These are phyloP conservation scores for Limnephilus auricula DNA, from an alignment of 2,888 invertebrate genomes.

Conservation along the genomic window DNA sequence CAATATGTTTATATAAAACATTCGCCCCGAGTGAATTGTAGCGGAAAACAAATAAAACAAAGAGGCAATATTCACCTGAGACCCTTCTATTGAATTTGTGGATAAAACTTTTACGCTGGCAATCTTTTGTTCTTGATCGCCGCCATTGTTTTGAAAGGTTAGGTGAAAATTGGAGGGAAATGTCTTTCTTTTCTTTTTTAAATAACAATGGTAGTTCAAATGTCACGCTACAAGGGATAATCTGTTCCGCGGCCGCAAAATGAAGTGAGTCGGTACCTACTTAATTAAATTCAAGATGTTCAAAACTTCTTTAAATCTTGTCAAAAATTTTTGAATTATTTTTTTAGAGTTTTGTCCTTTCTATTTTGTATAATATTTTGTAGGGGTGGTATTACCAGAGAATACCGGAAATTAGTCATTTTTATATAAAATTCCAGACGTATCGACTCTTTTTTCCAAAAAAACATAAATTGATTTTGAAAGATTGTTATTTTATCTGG, in stretches of 20 bases:
- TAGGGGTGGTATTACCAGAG: no score
- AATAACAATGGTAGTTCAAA: slow-evolving; percentile 27
- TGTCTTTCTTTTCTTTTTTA: slow-evolving; percentile 7
- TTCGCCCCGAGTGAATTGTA: slow-evolving; percentile 25
- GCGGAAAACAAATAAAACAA: slow-evolving; percentile 48
- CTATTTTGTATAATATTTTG: background rate
- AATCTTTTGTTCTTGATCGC: slow-evolving; percentile 55
- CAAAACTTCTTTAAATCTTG: background rate
- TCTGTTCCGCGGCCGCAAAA: background rate
- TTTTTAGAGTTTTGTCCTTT: background rate
- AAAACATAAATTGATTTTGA: no score
- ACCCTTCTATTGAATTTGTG: slow-evolving; percentile 12
- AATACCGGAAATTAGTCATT: no score
- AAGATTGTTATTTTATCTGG: no score
- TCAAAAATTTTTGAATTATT: background rate
- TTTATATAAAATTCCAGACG: no score
- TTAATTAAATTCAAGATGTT: background rate
- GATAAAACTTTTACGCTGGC: slow-evolving; percentile 48
- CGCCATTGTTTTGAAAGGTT: slow-evolving; percentile 56
- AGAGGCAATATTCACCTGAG: slow-evolving; percentile 55
- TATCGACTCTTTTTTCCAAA: no score
- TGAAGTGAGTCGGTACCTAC: background rate
- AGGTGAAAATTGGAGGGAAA: slow-evolving; percentile 22
- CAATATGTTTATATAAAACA: slow-evolving; percentile 44
- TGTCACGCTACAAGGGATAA: background rate